Conservation (phyloP, 2,888 invertebrate species). For the Hirudinaria manillensis region DNA sequence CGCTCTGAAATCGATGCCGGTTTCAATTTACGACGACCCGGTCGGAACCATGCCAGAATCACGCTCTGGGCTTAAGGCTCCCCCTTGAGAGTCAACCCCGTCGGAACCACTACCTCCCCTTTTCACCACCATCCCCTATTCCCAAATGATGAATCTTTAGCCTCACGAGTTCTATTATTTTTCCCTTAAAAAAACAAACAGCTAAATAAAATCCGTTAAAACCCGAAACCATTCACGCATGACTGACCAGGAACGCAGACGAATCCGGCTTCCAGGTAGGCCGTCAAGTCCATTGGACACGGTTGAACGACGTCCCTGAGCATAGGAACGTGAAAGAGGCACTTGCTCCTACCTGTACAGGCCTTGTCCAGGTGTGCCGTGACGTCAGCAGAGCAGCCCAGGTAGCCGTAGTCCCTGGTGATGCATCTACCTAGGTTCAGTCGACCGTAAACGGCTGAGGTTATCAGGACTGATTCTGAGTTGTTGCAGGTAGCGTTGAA, state of each 20-base stretch:
- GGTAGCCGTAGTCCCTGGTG: slow-evolving; percentile 21
- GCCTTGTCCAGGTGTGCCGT: slow-evolving; percentile 14
- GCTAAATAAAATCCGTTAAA: not conserved
- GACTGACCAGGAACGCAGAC: slow-evolving; percentile 11
- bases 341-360: slow-evolving; percentile 16
- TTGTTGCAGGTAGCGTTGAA: slow-evolving; percentile 11
- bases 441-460: slow-evolving; percentile 19
- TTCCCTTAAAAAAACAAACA: no score
- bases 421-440: slow-evolving; percentile 14
- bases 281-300: slow-evolving; percentile 26
- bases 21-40: no score
- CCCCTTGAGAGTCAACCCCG: no score
- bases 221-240: not conserved
- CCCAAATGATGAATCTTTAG: no score
- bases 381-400: slow-evolving; percentile 25
- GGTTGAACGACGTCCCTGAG: slow-evolving; percentile 23
- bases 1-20: no score
- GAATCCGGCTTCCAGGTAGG: slow-evolving; percentile 23
- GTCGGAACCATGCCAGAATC: no score
- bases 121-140: no score
- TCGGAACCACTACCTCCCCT: no score
- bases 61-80: no score
- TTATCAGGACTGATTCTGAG: not conserved
- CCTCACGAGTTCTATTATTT: no score
- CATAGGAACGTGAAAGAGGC: slow-evolving; percentile 17